Conservation (phyloP, 2,797 vertebrate species). For the Platyrinchus mystaceus region DNA sequence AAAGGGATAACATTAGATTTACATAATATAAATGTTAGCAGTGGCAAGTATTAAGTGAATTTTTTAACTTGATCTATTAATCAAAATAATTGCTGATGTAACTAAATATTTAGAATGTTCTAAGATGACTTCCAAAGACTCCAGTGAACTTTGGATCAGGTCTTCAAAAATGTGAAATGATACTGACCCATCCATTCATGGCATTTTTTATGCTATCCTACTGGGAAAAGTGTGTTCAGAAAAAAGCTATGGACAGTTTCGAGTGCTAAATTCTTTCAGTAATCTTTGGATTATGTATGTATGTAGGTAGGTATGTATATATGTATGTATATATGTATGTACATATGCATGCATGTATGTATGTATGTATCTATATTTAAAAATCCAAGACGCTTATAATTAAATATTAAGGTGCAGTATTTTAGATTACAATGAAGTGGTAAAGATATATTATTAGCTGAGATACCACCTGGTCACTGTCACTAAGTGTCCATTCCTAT, state of each 20-base stretch:
- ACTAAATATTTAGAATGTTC: neutral
- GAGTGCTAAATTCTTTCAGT: neutral
- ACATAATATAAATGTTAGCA: neutral
- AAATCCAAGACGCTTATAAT: neutral
- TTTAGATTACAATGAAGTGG: neutral
- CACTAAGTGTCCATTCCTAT: neutral
- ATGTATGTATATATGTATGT: too few relatives aligned
- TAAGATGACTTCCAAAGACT: neutral
- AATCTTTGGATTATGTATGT: constrained; percentile 1
- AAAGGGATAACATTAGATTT: neutral
- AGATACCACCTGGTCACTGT: neutral
- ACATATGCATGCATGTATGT: too few relatives aligned
- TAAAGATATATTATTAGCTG: neutral
- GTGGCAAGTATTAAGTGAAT: neutral
- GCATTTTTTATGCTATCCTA: neutral
- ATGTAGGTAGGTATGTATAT: too few relatives aligned
- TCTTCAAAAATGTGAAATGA: neutral
- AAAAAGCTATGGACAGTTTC: neutral
- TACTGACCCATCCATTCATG: neutral
- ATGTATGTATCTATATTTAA: neutral
- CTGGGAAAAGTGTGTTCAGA: neutral
- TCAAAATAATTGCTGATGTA: neutral
- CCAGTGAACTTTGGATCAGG: neutral
- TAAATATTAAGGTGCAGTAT: constrained; percentile 26
- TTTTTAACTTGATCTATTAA: neutral